Evolutionary conservation across 2,113 vertebrate species (phyloP).

Genomic region (Odocoileus virginianus): DNA sequence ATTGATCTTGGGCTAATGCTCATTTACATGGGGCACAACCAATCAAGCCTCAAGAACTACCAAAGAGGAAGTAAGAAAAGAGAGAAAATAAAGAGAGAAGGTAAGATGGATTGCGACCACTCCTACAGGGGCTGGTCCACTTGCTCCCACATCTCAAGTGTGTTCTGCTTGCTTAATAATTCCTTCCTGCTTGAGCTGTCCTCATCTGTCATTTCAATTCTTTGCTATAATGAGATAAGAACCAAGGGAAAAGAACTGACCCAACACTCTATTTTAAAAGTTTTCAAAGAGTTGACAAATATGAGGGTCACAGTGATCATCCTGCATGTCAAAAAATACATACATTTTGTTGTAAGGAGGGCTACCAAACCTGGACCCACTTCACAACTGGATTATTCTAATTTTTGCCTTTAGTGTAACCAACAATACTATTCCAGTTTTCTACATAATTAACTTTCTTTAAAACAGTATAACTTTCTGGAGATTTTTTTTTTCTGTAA

Average conservation of each 20-base stretch:
- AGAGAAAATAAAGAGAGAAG: not conserved
- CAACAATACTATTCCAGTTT: not conserved
- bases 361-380: not conserved
- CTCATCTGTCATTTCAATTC: not conserved
- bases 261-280: not conserved
- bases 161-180: not conserved
- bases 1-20: not conserved
- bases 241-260: not conserved
- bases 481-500: not conserved
- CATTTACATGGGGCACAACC: not conserved
- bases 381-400: not conserved
- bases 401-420: not conserved
- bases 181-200: not conserved
- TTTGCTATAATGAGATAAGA: not conserved
- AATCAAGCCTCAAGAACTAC: not conserved
- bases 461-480: not conserved
- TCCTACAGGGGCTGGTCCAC: not conserved
- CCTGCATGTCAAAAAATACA: not conserved
- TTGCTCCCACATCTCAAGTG: not conserved
- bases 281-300: not conserved
- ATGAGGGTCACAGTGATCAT: not conserved
- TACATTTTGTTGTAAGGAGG: not conserved
- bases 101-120: not conserved
- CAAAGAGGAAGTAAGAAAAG: not conserved
- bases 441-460: not conserved